Evolutionary conservation across 37 sponge, comb jelly and placozoan species (phyloP), one percentile per base, ranked within the genome.

Genomic region (Chondrilla cf. caribensis): DNA sequence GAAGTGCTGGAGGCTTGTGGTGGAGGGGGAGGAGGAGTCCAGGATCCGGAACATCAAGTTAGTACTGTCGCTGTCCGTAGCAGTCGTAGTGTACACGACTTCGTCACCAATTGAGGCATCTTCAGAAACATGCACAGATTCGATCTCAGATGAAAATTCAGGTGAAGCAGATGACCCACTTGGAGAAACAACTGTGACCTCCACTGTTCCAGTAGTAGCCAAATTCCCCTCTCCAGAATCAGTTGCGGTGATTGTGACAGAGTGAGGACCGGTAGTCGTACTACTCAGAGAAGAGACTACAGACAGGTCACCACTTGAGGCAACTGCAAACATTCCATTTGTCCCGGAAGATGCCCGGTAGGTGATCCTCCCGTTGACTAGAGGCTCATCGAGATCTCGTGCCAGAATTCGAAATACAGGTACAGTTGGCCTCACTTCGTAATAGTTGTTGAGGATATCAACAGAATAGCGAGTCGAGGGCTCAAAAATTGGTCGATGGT

Each of bases 401-500:
- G 88, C 85, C 42, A 91, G 84, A 21, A 91, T 64, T 17, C 85
- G 35, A n/a, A 81, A 54, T 19, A 87, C 31, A 37, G 90, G 54
- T 22, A 24, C 18, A 38, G 36, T 77, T 17, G 70, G 3, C 0
- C 41, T 41, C 0, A 60, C 38, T 1, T 75, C 80, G 42, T 36
- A 64, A 11, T 33, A 26, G 37, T 66, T 85, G 36, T 77, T 70
- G 51, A 91, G 81, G 4, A 87, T 38, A 22, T 59, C n/a, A 1
- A 81, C 41, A 1, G 44, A 15, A 37, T 73, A 73, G 24, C 32
- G 2, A 2, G 17, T 39, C 0, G 44, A 43, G 42, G 76, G 76
- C 24, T 39, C 0, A 25, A 73, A 73, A 24, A 6, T n/a, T 7
- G 76, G 76, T 1, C 76, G 41, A 11, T 73, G 38, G 44, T 73